Evolutionary conservation across 2,888 invertebrate species (phyloP).

Genomic region (Teinopalpus imperialis): DNA sequence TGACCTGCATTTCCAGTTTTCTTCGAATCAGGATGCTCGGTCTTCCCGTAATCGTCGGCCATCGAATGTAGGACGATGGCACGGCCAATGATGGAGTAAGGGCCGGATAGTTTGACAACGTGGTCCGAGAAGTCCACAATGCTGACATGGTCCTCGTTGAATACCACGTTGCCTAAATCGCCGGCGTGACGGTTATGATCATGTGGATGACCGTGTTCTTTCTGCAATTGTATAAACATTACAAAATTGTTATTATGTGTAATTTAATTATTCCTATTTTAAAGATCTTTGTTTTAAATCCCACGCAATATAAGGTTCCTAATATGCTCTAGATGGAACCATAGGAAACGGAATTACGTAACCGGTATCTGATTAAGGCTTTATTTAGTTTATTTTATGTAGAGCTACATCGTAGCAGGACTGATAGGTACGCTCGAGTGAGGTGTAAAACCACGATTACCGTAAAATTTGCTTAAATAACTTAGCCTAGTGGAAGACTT

Average conservation of each 20-base stretch:
- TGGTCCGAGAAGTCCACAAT: slow-evolving; percentile 83
- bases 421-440: no score
- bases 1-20: slow-evolving; percentile 93
- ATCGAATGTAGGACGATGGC: slow-evolving; percentile 89
- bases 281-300: neutral
- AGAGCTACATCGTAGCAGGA: no score
- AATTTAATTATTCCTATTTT: no score
- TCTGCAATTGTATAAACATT: slow-evolving; percentile 61
- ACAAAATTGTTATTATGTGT: neutral
- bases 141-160: slow-evolving; percentile 80
- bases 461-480: no score
- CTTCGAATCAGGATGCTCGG: slow-evolving; percentile 85
- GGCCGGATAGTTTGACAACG: slow-evolving; percentile 84
- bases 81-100: slow-evolving; percentile 86
- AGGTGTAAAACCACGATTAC: no score
- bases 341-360: no score
- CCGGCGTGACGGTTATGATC: slow-evolving; percentile 89
- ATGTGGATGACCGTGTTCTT: slow-evolving; percentile 87
- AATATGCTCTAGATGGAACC: no score
- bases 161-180: slow-evolving; percentile 91
- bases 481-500: no score
- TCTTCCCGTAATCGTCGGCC: slow-evolving; percentile 89
- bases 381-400: no score
- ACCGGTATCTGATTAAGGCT: no score
- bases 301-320: no score